Evolutionary conservation across 2,888 invertebrate species (phyloP), one percentile per base, ranked within the genome.

Genomic region (Syrphus vitripennis): DNA sequence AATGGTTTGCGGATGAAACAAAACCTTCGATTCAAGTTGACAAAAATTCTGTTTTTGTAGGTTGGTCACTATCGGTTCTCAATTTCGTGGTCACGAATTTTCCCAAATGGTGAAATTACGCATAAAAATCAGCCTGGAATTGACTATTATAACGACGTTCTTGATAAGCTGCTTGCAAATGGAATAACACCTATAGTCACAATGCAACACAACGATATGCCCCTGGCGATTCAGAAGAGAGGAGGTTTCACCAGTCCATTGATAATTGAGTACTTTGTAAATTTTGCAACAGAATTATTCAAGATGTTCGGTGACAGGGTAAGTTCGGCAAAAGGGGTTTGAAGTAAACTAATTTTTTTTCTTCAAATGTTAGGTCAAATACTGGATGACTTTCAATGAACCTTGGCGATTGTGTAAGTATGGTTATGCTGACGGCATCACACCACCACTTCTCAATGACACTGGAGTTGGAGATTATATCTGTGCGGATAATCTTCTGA

Each of bases 61-160:
- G 89, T 90, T 3, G 34, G 94, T 63, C 93, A 93, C 87, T 94
- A 94, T 89, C 91, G 94, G 57, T 94, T 95, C 89, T 94, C 94
- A 9, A 92, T 95, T 74, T 93, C 95, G 0, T 96, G 96, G 96
- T 90, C 94, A 0, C 92, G 95, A 34, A 92, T 96, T 16, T 89
- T 95, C 61, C 95, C 95, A 0, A 93, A 93, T 37, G 94, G 94
- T 40, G 93, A 93, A 67, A 78, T 92, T 0, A 92, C 93, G 57
- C 90, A 91, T 16, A 90, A 95, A 14, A 93, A 67, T 31, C 65
- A 67, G 34, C 9, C 29, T 4, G 65, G 65, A n/a, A 48, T 67
- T 5, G 65, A 67, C 31, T 95, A 95, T 90, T 96, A 96, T 90
- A 94, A 95, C 87, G 93, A 93, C 84, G 91, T 95, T 6, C 94